phyloP scores from a whole-genome alignment of 1,140 invertebrate genomes.

The Plectrocnemia conspersa region DNA sequence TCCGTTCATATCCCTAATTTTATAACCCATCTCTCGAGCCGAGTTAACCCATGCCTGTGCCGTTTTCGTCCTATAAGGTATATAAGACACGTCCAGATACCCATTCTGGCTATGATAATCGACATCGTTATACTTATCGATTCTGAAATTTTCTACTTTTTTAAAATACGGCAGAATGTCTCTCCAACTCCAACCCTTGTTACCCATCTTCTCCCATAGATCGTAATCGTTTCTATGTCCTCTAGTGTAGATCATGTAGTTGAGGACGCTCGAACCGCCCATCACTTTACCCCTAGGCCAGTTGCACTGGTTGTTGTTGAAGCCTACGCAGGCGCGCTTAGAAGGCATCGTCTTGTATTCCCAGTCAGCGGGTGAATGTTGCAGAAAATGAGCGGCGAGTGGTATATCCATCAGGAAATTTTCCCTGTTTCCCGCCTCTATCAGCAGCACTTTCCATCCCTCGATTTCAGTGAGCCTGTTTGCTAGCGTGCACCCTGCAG shows the following conservation, averaged over 20 bases:
- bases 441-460: slow-evolving; percentile 53
- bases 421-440: slow-evolving; percentile 63
- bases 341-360: slow-evolving; percentile 60
- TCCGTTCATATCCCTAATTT: slow-evolving; percentile 70
- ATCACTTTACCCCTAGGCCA: slow-evolving; percentile 74
- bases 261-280: slow-evolving; percentile 81
- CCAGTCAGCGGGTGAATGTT: slow-evolving; percentile 65
- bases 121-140: slow-evolving; percentile 29
- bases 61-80: slow-evolving; percentile 59
- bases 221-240: slow-evolving; percentile 74
- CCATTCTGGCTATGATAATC: slow-evolving; percentile 51
- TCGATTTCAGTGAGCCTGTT: slow-evolving; percentile 56
- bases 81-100: slow-evolving; percentile 56
- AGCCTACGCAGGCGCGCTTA: slow-evolving; percentile 51
- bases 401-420: slow-evolving; percentile 65
- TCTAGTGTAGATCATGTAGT: slow-evolving; percentile 89
- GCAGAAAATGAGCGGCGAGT: slow-evolving; percentile 55
- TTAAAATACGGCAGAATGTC: slow-evolving; percentile 79
- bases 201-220: slow-evolving; percentile 71
- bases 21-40: slow-evolving; percentile 61
- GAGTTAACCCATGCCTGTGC: slow-evolving; percentile 64
- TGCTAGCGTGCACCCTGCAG: slow-evolving; percentile 65
- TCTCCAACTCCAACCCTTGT: slow-evolving; percentile 75
- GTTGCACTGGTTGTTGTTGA: slow-evolving; percentile 58
- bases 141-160: slow-evolving; percentile 60